Conservation (phyloP, 2,797 vertebrate species). For the Poecilia gillii region DNA sequence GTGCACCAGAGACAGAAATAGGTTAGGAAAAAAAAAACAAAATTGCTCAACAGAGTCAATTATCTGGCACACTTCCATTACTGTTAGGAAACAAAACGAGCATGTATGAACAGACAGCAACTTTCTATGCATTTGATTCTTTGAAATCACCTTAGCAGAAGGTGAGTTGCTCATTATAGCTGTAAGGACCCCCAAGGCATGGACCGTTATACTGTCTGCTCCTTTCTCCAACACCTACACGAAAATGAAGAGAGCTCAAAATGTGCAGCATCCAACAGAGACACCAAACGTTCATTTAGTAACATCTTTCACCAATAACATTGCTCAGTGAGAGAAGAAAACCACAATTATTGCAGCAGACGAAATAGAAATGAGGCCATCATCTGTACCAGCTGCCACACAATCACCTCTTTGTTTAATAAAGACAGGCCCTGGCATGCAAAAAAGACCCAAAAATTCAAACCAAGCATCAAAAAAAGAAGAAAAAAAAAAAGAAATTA, state of each 20-base stretch:
- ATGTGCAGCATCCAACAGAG: slow-evolving; percentile 9
- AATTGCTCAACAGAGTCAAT: slow-evolving; percentile 45
- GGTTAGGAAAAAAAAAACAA: slow-evolving; percentile 38
- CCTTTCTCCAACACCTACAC: slow-evolving; percentile 83
- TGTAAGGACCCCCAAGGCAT: slow-evolving; percentile 91
- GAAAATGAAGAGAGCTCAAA: slow-evolving; percentile 32
- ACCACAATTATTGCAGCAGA: slow-evolving; percentile 22
- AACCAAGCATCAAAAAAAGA: slow-evolving; percentile 26
- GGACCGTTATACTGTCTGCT: slow-evolving; percentile 90
- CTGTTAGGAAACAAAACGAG: slow-evolving; percentile 39
- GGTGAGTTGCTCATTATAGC: slow-evolving; percentile 95
- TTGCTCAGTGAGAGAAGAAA: slow-evolving; percentile 14
- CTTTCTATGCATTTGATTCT: slow-evolving; percentile 12
- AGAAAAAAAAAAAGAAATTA: slow-evolving; percentile 31
- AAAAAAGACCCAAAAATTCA: slow-evolving; percentile 28
- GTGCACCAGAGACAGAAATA: slow-evolving; percentile 64
- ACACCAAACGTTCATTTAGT: neutral
- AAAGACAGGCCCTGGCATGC: slow-evolving; percentile 58
- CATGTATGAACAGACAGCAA: slow-evolving; percentile 26
- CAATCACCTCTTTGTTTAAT: slow-evolving; percentile 58
- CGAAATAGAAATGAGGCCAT: slow-evolving; percentile 32
- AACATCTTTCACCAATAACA: slow-evolving; percentile 21
- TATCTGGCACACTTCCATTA: slow-evolving; percentile 63
- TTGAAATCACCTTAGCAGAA: slow-evolving; percentile 88
- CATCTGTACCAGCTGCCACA: slow-evolving; percentile 34